Evolutionary conservation across 2,113 vertebrate species (phyloP), one percentile per base, ranked within the genome.

Genomic region (Gulo gulo): DNA sequence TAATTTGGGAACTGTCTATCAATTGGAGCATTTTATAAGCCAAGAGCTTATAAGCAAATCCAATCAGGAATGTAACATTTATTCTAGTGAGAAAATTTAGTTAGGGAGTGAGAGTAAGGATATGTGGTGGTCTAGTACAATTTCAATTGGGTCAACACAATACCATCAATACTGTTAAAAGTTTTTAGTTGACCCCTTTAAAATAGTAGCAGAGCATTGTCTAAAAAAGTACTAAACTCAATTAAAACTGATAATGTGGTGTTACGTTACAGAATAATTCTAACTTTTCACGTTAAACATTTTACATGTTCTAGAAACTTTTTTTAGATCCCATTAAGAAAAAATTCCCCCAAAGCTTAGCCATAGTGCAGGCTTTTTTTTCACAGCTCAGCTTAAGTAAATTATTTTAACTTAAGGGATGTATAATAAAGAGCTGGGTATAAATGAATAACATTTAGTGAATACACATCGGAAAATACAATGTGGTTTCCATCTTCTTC

Each of bases 231-330:
- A 82, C 11, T 65, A 59, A 97, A 76, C 34, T 96, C 50, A 90
- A n/a, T 90, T 76, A 36, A 93, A 91, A 65, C 18, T 47, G 92
- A 82, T 13, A 87, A 31, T 63, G 85, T 0, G 21, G 15, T 47
- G 63, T 92, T 95, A 80, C 52, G 93, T 96, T 94, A 95, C 45
- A 8, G 31, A 97, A 94, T 7, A 87, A 55, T 83, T 97, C 95
- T 94, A 97, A 91, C 47, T 94, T 95, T 92, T 39, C 39, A 91
- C 78, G 89, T 74, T 95, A 96, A 97, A 97, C 47, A 88, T 76
- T 96, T 84, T 96, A 45, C 78, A 67, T 88, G 20, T 92, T 69
- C 76, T 94, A 96, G 83, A 96, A 93, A 73, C 20, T 29, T 21
- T 31, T 91, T 84, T 79, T 16, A 65, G 74, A 79, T 69, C 23